Percentiles rank a stretch among this genome's conserved stretches.
Evolutionary conservation across 2,113 vertebrate species (phyloP).

Genomic region (Petrocephalus microphthalmus): DNA sequence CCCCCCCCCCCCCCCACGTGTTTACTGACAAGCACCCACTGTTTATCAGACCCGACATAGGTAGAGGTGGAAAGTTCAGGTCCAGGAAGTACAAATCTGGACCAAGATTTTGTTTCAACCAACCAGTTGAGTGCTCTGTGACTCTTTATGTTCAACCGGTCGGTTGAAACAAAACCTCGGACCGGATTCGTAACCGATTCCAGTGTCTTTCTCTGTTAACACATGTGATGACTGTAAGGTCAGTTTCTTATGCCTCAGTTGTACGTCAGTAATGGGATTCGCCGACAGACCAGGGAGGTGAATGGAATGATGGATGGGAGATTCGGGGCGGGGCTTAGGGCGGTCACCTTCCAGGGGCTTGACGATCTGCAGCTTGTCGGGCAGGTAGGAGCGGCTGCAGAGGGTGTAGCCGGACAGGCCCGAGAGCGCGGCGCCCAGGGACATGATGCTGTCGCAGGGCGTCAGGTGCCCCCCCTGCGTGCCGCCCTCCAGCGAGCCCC

Average conservation of each 20-base stretch:
- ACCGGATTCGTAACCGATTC: background rate
- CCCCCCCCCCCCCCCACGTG: too few species aligned
- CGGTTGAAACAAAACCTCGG: background rate
- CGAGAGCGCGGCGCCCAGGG: slow-evolving; percentile 81
- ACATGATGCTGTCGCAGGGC: slow-evolving; percentile 95
- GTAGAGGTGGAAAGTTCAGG: too few species aligned
- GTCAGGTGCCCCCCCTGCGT: slow-evolving; percentile 65
- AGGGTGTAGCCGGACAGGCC: slow-evolving; percentile 73
- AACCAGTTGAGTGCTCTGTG: background rate
- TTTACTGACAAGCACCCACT: too few species aligned
- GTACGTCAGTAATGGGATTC: background rate
- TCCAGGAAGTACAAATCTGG: too few species aligned
- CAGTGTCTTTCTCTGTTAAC: background rate
- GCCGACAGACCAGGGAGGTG: background rate
- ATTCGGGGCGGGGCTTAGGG: slow-evolving; percentile 18
- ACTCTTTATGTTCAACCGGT: background rate
- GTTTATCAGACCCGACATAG: too few species aligned
- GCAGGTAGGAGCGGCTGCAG: slow-evolving; percentile 88
- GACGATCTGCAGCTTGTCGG: slow-evolving; percentile 98
- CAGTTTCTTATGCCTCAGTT: background rate
- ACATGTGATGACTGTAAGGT: background rate
- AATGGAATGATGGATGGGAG: background rate
- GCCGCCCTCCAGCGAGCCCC: slow-evolving; percentile 66
- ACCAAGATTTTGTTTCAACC: too few species aligned
- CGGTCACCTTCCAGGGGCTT: slow-evolving; percentile 98